These are phyloP conservation scores for Lepisosteus osseus DNA, from an alignment of 2,113 vertebrate genomes.

Conservation along the genomic window DNA sequence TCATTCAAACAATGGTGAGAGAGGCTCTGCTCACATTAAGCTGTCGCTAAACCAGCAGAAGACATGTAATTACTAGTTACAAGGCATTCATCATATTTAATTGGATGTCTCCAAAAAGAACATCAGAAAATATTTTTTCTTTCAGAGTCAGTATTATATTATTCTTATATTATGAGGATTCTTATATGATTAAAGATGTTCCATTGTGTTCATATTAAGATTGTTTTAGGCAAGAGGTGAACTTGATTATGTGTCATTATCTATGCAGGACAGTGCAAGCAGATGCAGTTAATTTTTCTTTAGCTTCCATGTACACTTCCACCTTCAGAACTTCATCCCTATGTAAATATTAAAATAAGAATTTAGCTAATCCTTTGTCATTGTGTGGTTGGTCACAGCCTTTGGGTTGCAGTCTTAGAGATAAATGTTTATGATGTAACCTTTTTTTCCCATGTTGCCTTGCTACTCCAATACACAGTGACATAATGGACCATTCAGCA, in stretches of 20 bases:
- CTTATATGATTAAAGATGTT: constrained; percentile 70
- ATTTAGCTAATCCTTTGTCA: constrained; percentile 35
- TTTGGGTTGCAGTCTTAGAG: constrained; percentile 13
- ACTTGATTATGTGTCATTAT: constrained; percentile 58
- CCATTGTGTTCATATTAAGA: constrained; percentile 46
- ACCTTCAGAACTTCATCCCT: not conserved
- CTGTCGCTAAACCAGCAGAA: constrained; percentile 52
- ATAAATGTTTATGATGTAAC: no score
- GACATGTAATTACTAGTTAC: constrained; percentile 62
- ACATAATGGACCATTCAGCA: no score
- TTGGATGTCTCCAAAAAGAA: constrained; percentile 67
- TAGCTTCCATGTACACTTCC: not conserved
- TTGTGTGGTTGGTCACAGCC: constrained; percentile 54
- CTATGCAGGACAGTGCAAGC: constrained; percentile 36
- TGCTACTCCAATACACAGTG: not conserved
- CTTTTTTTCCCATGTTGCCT: not conserved
- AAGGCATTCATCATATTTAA: constrained; percentile 63
- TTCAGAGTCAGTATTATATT: constrained; percentile 52
- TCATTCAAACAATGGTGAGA: constrained; percentile 56
- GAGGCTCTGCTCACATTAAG: constrained; percentile 11
- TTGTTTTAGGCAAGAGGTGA: constrained; percentile 49
- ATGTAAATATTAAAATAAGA: not conserved
- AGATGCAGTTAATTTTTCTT: constrained; percentile 35
- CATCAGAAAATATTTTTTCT: constrained; percentile 61
- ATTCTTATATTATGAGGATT: constrained; percentile 12